Percentiles rank a stretch among this genome's conserved stretches.
Evolutionary conservation across 2,797 vertebrate genomes (phyloP).

Genomic region (Protosalanx chinensis): DNA sequence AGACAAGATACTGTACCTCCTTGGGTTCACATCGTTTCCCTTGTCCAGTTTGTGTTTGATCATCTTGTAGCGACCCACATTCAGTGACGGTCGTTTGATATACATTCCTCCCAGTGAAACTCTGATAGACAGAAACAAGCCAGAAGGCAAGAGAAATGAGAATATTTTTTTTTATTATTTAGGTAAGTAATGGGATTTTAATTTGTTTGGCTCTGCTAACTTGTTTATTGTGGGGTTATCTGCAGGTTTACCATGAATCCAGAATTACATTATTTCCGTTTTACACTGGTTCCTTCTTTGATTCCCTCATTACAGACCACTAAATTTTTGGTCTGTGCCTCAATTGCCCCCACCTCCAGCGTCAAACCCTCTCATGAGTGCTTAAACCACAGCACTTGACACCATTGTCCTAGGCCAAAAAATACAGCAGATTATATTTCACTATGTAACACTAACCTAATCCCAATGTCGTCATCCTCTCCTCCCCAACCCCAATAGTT

Average conservation of each 20-base stretch:
- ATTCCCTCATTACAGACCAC: no score
- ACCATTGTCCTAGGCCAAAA: no score
- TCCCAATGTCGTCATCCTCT: constrained; percentile 78
- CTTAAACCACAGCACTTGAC: no score
- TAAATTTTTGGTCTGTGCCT: no score
- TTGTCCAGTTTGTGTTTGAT: constrained; percentile 81
- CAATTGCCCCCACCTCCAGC: no score
- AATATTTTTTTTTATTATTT: no score
- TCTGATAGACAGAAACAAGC: constrained; percentile 50
- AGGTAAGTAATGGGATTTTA: no score
- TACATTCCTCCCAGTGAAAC: constrained; percentile 79
- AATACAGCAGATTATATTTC: no score
- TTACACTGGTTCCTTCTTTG: no score
- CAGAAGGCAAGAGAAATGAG: no score
- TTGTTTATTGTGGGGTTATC: neutral
- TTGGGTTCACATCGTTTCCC: constrained; percentile 77
- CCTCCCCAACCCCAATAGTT: constrained; percentile 83
- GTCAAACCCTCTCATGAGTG: no score
- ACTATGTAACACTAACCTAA: constrained; percentile 63
- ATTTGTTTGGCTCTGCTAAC: neutral
- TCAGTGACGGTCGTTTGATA: constrained; percentile 76
- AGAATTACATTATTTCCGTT: no score
- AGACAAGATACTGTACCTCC: constrained; percentile 62
- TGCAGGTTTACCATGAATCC: neutral
- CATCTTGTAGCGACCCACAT: constrained; percentile 80